These are phyloP conservation scores for Drosophila pegasa DNA, from an alignment of 2,888 invertebrate genomes.

Conservation along the genomic window DNA sequence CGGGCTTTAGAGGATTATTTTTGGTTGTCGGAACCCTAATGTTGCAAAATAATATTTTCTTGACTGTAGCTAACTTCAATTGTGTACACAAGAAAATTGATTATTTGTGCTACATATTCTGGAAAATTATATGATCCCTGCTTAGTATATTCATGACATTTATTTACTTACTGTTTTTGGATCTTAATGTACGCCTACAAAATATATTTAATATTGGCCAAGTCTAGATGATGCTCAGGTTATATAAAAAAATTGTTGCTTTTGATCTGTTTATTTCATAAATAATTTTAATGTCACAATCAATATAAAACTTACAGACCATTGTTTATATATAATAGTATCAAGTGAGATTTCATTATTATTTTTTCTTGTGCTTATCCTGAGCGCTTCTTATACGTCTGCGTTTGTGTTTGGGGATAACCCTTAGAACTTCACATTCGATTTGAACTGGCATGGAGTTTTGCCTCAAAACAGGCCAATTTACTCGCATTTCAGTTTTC, in stretches of 20 bases:
- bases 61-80: no score
- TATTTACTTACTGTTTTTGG: no score
- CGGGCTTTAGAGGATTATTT: not conserved
- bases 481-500: slow-evolving; percentile 44
- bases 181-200: no score
- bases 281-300: not conserved
- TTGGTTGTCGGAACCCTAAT: no score
- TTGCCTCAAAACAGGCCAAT: slow-evolving; percentile 80
- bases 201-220: no score
- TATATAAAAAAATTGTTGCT: not conserved
- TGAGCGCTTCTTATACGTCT: slow-evolving; percentile 83
- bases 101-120: no score
- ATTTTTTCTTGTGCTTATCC: slow-evolving; percentile 40
- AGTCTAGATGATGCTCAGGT: not conserved
- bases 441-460: slow-evolving; percentile 85
- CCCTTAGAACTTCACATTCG: slow-evolving; percentile 83
- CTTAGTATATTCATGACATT: no score
- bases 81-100: no score
- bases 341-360: slow-evolving; percentile 14
- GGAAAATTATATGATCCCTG: no score
- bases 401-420: slow-evolving; percentile 83
- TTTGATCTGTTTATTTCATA: not conserved
- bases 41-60: no score
- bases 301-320: not conserved
- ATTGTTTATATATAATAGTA: not conserved